Evolutionary conservation across 2,113 vertebrate genomes (phyloP).

Genomic region (Galbula dea): DNA sequence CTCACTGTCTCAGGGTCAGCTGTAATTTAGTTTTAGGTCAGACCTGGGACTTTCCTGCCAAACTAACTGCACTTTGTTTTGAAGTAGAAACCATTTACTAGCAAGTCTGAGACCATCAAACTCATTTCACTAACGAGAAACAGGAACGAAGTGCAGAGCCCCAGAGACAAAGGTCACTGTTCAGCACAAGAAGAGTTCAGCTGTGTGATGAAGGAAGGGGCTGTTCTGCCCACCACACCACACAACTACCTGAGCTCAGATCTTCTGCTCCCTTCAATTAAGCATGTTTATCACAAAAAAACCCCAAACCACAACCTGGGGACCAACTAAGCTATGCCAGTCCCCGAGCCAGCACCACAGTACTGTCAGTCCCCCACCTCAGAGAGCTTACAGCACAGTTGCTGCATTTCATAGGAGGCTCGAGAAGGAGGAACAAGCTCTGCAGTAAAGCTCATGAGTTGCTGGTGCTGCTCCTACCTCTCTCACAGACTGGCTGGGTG

Average conservation of each 20-base stretch:
- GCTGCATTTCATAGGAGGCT: neutral
- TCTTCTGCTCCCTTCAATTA: neutral
- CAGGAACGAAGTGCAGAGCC: conserved; percentile 50
- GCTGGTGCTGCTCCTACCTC: neutral
- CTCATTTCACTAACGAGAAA: conserved; percentile 64
- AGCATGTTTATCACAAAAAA: neutral
- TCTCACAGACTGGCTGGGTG: neutral
- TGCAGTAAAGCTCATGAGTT: neutral
- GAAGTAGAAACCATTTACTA: conserved; percentile 60
- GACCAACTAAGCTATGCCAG: neutral
- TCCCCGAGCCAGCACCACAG: neutral
- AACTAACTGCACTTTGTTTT: conserved; percentile 60
- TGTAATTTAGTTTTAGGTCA: conserved; percentile 69
- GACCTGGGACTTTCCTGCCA: conserved; percentile 52
- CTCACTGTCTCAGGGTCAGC: conserved; percentile 64
- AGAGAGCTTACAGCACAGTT: neutral
- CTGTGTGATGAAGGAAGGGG: neutral
- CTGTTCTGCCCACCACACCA: neutral
- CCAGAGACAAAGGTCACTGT: conserved; percentile 36
- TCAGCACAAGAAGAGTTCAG: neutral
- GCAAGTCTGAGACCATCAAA: conserved; percentile 56
- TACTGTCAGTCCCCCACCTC: neutral
- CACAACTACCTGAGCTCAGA: neutral
- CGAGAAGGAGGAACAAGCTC: neutral
- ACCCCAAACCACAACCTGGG: too few species aligned